A percentile compares a stretch with the other conserved stretches of the same genome.
Conservation (phyloP, 2,888 invertebrate species). For the Eumacrocentrus americanus region DNA sequence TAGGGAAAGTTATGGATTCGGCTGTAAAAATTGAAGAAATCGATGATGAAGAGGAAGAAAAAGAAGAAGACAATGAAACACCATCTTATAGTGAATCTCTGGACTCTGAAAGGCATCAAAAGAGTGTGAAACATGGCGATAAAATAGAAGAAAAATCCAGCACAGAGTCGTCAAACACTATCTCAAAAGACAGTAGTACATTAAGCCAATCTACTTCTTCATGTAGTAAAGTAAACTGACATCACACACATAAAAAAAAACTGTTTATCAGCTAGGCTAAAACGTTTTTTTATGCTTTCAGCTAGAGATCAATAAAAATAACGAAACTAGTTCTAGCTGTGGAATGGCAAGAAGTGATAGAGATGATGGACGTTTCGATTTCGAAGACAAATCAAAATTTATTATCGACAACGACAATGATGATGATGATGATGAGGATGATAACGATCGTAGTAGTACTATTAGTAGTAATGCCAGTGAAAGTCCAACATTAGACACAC, state of each 20-base stretch:
- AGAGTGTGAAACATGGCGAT: not conserved
- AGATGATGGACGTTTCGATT: not conserved
- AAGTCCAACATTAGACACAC: conserved; percentile 24
- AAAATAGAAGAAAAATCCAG: not conserved
- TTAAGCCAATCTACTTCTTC: too few relatives aligned
- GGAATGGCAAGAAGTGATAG: not conserved
- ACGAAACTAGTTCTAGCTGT: not conserved
- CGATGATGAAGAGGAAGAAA: not conserved
- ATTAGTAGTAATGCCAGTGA: conserved; percentile 29
- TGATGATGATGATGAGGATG: conserved; percentile 29
- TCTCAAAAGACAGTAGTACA: not conserved
- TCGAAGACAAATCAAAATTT: conserved; percentile 14
- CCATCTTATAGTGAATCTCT: not conserved
- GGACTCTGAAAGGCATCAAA: not conserved
- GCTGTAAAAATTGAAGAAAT: conserved; percentile 14
- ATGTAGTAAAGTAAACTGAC: not conserved
- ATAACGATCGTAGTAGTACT: too few relatives aligned
- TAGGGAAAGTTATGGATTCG: not conserved
- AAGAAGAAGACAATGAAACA: not conserved
- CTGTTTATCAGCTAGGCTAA: not conserved
- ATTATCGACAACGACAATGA: conserved; percentile 29
- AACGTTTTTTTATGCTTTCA: not conserved
- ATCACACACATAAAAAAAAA: not conserved
- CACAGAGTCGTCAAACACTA: not conserved
- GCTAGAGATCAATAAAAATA: conserved; percentile 3